A percentile compares a stretch with the other conserved stretches of the same genome.
Evolutionary conservation across 2,113 vertebrate genomes (phyloP).

Genomic region (Bubo bubo): DNA sequence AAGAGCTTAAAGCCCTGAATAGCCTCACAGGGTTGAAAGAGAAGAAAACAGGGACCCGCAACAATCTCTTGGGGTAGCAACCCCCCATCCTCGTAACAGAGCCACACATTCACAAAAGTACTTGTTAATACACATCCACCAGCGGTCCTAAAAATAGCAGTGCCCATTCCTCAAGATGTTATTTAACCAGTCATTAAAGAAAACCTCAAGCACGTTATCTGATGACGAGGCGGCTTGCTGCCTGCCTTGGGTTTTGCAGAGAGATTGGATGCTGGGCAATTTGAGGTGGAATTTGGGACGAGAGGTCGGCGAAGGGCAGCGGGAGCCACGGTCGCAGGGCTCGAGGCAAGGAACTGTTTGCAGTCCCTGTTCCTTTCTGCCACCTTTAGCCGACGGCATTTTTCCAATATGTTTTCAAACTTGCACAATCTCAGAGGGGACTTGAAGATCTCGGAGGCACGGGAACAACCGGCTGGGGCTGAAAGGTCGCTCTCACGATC

Average conservation of each 20-base stretch:
- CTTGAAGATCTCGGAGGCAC: neutral
- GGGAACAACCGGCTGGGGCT: neutral
- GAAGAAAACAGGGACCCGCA: rapidly evolving
- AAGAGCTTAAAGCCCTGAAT: neutral
- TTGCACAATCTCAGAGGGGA: neutral
- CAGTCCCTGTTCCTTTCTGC: neutral
- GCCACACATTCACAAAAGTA: rapidly evolving
- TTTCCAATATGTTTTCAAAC: neutral
- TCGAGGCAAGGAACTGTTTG: neutral
- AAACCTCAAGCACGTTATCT: neutral
- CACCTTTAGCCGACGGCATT: neutral
- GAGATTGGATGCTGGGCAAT: neutral
- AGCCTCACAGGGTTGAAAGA: neutral
- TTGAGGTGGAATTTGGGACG: neutral
- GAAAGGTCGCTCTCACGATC: rapidly evolving
- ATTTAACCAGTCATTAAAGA: neutral
- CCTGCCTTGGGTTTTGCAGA: neutral
- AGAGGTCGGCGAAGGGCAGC: neutral
- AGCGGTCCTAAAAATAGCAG: neutral
- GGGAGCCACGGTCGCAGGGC: neutral
- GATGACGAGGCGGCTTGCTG: neutral
- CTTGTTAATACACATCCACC: neutral
- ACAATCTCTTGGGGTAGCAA: rapidly evolving
- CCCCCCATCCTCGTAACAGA: neutral
- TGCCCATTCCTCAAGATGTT: neutral